phyloP scores from a whole-genome alignment of 2,113 vertebrate genomes.

The Notothenia rossii region DNA sequence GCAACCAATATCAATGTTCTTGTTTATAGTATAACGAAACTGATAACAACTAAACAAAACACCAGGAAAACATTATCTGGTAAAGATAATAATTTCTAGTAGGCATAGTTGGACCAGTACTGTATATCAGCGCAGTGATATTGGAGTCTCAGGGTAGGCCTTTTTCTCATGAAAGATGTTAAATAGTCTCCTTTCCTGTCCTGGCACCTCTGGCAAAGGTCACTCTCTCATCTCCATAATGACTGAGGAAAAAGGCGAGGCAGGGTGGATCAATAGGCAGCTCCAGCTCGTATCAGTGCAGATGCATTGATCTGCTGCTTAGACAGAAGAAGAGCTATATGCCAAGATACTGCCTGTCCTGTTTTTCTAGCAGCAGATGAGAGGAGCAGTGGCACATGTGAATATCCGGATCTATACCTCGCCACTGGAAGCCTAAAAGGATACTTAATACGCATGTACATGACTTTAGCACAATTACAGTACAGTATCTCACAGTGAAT shows the following conservation, averaged over 20 bases:
- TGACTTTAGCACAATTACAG: neutral
- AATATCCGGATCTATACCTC: neutral
- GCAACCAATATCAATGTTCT: neutral
- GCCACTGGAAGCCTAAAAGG: neutral
- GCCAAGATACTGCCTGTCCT: constrained; percentile 29
- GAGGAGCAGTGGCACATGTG: constrained; percentile 9
- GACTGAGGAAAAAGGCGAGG: constrained; percentile 73
- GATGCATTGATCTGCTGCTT: constrained; percentile 71
- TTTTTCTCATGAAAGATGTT: constrained; percentile 29
- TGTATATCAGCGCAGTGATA: neutral
- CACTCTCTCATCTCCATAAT: constrained; percentile 77
- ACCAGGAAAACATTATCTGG: too few species aligned
- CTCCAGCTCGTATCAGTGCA: constrained; percentile 70
- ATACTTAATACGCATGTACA: neutral
- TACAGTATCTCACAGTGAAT: too few species aligned
- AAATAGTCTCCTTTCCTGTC: constrained; percentile 51
- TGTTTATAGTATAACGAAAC: neutral
- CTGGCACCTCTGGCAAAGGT: constrained; percentile 74
- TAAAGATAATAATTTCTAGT: too few species aligned
- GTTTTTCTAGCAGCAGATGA: constrained; percentile 46
- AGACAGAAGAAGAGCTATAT: constrained; percentile 55
- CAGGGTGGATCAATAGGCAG: constrained; percentile 73
- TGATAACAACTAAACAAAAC: too few species aligned
- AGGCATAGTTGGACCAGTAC: neutral
- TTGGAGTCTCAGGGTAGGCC: neutral